phyloP scores from a whole-genome alignment of 1,140 invertebrate species.

The Atopsyche davidsoni region DNA sequence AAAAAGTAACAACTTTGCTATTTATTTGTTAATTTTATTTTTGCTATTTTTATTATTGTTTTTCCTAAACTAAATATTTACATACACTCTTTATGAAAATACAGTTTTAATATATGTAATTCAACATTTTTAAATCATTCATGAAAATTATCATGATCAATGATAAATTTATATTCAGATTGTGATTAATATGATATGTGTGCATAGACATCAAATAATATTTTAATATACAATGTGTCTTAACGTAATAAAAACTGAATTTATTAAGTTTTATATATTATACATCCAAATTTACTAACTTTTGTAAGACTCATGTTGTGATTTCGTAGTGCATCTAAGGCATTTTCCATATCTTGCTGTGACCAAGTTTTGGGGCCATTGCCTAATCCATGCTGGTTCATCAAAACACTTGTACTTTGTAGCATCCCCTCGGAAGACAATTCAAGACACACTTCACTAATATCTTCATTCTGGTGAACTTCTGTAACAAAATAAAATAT shows the following conservation, averaged over 20 bases:
- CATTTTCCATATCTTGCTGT: conserved; percentile 81
- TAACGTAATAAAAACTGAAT: neutral
- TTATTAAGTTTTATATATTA: neutral
- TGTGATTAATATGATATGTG: neutral
- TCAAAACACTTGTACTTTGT: conserved; percentile 9
- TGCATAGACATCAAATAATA: neutral
- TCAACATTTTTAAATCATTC: no score
- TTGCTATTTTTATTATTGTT: no score
- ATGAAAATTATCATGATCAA: no score
- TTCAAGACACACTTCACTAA: conserved; percentile 35
- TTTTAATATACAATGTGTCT: neutral
- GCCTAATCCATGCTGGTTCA: conserved; percentile 31
- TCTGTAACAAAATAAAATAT: conserved; percentile 7
- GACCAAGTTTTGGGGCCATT: conserved; percentile 75
- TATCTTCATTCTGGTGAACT: conserved; percentile 32
- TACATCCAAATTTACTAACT: conserved; percentile 41
- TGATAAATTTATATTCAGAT: neutral
- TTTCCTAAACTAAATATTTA: no score
- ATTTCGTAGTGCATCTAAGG: conserved; percentile 74
- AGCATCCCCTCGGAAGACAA: conserved; percentile 21
- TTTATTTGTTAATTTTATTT: no score
- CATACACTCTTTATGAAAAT: no score
- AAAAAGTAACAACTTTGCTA: no score
- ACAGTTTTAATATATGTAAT: no score
- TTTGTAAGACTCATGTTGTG: conserved; percentile 84